Evolutionary conservation across 2,888 invertebrate species (phyloP).

Genomic region (Drosophila fungiperda): DNA sequence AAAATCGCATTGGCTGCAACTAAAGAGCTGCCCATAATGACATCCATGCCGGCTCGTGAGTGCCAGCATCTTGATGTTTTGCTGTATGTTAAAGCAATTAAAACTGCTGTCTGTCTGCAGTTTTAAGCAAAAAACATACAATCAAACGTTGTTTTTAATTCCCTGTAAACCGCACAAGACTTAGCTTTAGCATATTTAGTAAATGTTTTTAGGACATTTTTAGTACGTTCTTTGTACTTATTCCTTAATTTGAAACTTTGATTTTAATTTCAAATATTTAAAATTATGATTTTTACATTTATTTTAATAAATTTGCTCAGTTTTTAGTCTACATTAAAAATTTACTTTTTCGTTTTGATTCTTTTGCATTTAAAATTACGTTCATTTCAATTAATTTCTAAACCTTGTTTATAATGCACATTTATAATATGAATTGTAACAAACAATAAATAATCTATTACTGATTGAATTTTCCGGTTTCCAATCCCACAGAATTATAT

Average conservation of each 20-base stretch:
- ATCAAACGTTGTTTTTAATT: background rate
- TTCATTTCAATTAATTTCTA: background rate
- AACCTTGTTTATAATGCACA: background rate
- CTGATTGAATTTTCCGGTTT: background rate
- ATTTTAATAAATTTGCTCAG: background rate
- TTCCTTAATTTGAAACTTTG: background rate
- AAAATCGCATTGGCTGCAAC: slow-evolving; percentile 69
- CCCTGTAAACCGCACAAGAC: background rate
- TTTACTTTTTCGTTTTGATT: background rate
- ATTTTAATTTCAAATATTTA: background rate
- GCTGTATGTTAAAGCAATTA: slow-evolving; percentile 81
- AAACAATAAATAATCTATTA: background rate
- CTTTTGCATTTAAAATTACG: background rate
- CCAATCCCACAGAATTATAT: background rate
- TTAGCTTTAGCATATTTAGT: background rate
- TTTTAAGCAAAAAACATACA: slow-evolving; percentile 17
- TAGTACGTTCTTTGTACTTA: background rate
- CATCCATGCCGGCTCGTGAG: slow-evolving; percentile 62
- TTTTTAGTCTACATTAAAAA: background rate
- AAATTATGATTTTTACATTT: background rate
- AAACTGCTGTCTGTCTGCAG: slow-evolving; percentile 75
- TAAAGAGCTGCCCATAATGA: slow-evolving; percentile 72
- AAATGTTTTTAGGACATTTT: background rate
- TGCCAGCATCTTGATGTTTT: slow-evolving; percentile 74
- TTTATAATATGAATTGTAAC: background rate